Evolutionary conservation across 2,888 invertebrate species (phyloP).

Genomic region (Cantharis flavilabris): DNA sequence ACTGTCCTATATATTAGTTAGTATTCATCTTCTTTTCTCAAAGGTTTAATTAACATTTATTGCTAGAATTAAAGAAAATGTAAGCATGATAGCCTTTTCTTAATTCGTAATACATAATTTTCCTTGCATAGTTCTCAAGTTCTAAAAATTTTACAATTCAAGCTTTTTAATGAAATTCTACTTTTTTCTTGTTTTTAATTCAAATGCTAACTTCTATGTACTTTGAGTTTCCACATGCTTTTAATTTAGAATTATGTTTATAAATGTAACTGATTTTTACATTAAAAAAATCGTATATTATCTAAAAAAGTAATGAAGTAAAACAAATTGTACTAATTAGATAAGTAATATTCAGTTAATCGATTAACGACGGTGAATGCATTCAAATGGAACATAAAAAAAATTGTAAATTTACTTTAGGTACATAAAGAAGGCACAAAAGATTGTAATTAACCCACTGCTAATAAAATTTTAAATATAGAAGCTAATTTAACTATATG

Average conservation of each 20-base stretch:
- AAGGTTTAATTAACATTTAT: background rate
- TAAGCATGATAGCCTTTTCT: background rate
- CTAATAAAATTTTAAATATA: background rate
- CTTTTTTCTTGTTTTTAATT: too few relatives aligned
- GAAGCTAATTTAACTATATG: background rate
- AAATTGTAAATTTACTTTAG: background rate
- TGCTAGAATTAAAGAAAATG: background rate
- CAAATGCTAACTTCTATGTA: too few relatives aligned
- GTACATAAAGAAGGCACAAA: background rate
- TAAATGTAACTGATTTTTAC: background rate
- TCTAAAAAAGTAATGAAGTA: background rate
- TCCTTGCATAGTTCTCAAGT: too few relatives aligned
- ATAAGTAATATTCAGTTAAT: background rate
- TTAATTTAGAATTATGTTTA: too few relatives aligned
- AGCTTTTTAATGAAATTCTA: too few relatives aligned
- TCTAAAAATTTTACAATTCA: too few relatives aligned
- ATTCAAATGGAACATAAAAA: background rate
- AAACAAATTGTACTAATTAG: background rate
- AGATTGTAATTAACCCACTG: background rate
- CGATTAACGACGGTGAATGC: background rate
- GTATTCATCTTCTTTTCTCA: background rate
- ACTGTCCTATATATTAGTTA: background rate
- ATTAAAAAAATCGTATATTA: background rate
- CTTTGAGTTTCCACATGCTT: too few relatives aligned
- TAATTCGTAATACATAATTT: too few relatives aligned